Percentiles rank a stretch among this genome's conserved stretches.
These are phyloP conservation scores for Bellardia pandia DNA, from an alignment of 2,888 invertebrate genomes.

Conservation along the genomic window DNA sequence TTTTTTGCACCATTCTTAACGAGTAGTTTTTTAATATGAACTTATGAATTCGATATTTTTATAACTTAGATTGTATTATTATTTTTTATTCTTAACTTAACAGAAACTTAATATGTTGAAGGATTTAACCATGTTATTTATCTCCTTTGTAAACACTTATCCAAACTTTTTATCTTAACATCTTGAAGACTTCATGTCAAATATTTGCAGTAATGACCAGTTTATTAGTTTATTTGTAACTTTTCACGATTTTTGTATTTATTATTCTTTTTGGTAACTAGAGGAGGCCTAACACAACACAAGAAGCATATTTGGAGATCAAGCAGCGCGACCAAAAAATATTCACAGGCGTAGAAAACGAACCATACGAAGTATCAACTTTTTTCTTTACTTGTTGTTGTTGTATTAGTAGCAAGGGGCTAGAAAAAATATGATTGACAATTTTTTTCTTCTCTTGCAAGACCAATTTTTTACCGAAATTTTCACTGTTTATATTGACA, in stretches of 20 bases:
- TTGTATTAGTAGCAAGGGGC: conserved; percentile 72
- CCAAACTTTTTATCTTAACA: conserved; percentile 11
- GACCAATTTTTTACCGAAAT: conserved; percentile 38
- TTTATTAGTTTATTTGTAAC: conserved; percentile 40
- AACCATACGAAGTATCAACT: conserved; percentile 72
- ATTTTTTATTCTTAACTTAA: conserved; percentile 23
- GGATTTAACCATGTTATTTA: conserved; percentile 1
- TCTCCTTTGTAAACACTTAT: conserved; percentile 28
- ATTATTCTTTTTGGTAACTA: conserved; percentile 56
- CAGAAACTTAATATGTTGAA: conserved; percentile 7
- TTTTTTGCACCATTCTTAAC: conserved; percentile 41
- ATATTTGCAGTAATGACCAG: conserved; percentile 13
- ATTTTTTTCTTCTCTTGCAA: conserved; percentile 73
- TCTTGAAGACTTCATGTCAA: conserved; percentile 11
- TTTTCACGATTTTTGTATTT: conserved; percentile 24
- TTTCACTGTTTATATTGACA: conserved; percentile 68
- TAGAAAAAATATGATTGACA: conserved; percentile 73
- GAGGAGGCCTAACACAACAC: conserved; percentile 63
- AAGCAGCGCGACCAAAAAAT: conserved; percentile 65
- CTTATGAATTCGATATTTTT: background rate
- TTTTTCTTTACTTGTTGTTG: conserved; percentile 65
- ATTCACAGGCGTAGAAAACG: conserved; percentile 73
- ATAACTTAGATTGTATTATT: background rate
- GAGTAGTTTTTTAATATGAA: background rate
- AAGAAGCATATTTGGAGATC: conserved; percentile 70